phyloP scores from a whole-genome alignment of 2,797 vertebrate species.

The Synaphobranchus kaupii region DNA sequence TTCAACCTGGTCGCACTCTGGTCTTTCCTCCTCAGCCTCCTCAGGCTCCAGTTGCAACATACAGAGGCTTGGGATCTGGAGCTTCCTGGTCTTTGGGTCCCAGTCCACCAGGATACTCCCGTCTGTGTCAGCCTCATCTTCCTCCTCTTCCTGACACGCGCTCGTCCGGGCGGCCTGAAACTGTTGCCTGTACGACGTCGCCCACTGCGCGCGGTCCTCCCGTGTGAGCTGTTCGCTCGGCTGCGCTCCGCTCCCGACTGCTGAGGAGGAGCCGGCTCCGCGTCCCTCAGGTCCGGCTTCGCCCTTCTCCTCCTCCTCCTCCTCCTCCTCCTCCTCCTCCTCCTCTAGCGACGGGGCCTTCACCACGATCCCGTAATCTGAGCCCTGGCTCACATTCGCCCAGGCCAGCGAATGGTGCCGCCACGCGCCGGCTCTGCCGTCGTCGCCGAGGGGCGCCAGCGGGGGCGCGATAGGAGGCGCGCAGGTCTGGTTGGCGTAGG shows the following conservation, averaged over 20 bases:
- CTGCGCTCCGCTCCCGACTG: neutral
- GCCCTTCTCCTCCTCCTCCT: neutral
- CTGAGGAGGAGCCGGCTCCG: neutral
- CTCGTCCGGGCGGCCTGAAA: neutral
- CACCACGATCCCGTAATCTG: slow-evolving; percentile 24
- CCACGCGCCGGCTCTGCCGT: neutral
- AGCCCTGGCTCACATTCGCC: neutral
- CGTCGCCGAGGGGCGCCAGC: neutral
- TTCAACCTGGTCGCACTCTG: slow-evolving; percentile 18
- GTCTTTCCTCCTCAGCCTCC: neutral
- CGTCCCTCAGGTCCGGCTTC: neutral
- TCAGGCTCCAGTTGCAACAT: neutral
- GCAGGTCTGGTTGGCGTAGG: slow-evolving; percentile 14
- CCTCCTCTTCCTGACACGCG: neutral
- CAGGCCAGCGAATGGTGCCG: neutral
- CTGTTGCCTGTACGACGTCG: slow-evolving; percentile 24
- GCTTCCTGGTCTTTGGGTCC: slow-evolving; percentile 30
- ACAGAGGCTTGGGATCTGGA: slow-evolving; percentile 48
- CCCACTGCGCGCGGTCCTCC: neutral
- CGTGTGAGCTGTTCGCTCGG: neutral
- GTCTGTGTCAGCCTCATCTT: neutral
- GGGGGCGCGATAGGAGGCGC: neutral
- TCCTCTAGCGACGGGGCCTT: neutral
- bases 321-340: neutral
- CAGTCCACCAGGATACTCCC: slow-evolving; percentile 45